These are phyloP conservation scores for Forbesichthys agassizii DNA, from an alignment of 2,113 vertebrate genomes.

Conservation along the genomic window DNA sequence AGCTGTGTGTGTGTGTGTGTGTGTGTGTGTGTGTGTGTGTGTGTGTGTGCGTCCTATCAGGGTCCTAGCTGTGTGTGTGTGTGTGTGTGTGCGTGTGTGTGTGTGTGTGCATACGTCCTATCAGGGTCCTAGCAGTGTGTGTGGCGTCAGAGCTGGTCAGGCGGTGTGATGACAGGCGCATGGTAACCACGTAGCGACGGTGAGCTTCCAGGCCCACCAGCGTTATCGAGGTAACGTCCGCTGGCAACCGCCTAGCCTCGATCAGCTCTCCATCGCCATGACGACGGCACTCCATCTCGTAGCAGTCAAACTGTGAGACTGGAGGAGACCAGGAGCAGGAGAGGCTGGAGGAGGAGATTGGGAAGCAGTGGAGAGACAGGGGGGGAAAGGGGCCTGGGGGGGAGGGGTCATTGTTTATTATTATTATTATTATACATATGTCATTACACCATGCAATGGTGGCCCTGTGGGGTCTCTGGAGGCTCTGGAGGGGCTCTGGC, in stretches of 20 bases:
- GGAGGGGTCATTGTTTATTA: not conserved
- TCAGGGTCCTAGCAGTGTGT: slow-evolving; percentile 91
- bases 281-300: slow-evolving; percentile 59
- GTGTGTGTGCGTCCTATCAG: too few relatives aligned
- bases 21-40: not conserved
- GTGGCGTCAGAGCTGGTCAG: slow-evolving; percentile 65
- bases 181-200: slow-evolving; percentile 50
- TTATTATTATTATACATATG: too few relatives aligned
- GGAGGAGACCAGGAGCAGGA: slow-evolving; percentile 90
- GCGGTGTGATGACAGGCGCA: slow-evolving; percentile 46
- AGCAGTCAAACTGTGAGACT: slow-evolving; percentile 83
- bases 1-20: too few relatives aligned
- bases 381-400: slow-evolving; percentile 81
- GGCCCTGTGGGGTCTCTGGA: too few relatives aligned
- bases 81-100: not conserved
- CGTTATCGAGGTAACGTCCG: slow-evolving; percentile 46
- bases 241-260: slow-evolving; percentile 29
- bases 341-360: slow-evolving; percentile 88
- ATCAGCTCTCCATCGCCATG: slow-evolving; percentile 46
- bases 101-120: slow-evolving; percentile 85
- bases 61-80: too few relatives aligned
- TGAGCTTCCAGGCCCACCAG: slow-evolving; percentile 60
- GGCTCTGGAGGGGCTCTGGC: too few relatives aligned
- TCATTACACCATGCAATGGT: too few relatives aligned
- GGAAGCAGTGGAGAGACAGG: slow-evolving; percentile 87